Conservation (phyloP, 2,888 invertebrate species). For the Acronicta aceris region DNA sequence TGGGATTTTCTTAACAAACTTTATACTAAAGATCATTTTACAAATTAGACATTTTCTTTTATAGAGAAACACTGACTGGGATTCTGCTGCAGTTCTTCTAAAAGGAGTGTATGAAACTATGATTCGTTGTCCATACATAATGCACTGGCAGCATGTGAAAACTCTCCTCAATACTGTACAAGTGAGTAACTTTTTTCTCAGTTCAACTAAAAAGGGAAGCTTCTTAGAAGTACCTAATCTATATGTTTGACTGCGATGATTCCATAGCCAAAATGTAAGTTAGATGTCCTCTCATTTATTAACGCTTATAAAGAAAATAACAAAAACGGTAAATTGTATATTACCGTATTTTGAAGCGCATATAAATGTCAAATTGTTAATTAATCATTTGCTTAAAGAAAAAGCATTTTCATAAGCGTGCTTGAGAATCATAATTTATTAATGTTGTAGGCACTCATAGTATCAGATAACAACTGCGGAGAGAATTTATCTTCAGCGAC, state of each 20-base stretch:
- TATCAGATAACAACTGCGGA: slow-evolving; percentile 92
- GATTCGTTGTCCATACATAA: slow-evolving; percentile 97
- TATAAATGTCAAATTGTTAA: too few relatives aligned
- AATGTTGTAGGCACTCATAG: slow-evolving; percentile 91
- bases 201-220: background rate
- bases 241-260: too few relatives aligned
- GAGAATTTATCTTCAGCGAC: slow-evolving; percentile 95
- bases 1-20: too few relatives aligned
- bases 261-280: too few relatives aligned
- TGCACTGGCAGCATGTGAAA: slow-evolving; percentile 98
- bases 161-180: slow-evolving; percentile 95
- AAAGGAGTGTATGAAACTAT: slow-evolving; percentile 98
- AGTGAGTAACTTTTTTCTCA: slow-evolving; percentile 85
- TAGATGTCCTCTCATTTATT: too few relatives aligned
- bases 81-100: slow-evolving; percentile 97
- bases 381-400: too few relatives aligned
- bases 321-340: too few relatives aligned
- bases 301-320: too few relatives aligned
- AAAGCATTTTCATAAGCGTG: too few relatives aligned
- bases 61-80: slow-evolving; percentile 98
- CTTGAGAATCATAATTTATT: too few relatives aligned
- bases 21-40: background rate
- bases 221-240: too few relatives aligned
- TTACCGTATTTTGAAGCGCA: too few relatives aligned
- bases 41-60: slow-evolving; percentile 49